Conservation (phyloP, 2,797 vertebrate species). For the Brachymystax lenok region DNA sequence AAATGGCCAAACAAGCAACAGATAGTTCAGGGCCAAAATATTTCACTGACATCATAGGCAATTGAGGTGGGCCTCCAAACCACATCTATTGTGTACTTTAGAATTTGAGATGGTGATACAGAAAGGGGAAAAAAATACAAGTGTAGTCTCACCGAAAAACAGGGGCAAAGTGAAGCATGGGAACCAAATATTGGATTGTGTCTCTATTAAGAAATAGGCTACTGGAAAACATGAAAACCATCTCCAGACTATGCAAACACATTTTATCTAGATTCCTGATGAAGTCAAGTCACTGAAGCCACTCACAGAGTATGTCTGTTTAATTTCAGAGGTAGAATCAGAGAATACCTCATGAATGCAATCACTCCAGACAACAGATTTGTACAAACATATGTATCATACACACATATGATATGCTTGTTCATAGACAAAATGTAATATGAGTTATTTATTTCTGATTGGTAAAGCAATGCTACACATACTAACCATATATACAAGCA, state of each 20-base stretch:
- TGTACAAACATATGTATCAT: not conserved
- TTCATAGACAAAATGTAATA: not conserved
- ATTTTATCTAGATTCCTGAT: not conserved
- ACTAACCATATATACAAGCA: slow-evolving; percentile 2
- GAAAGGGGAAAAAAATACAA: not conserved
- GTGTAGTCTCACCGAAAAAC: not conserved
- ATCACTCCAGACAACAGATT: not conserved
- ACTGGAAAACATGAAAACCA: not conserved
- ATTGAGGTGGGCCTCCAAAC: not conserved
- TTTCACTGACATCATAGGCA: slow-evolving; percentile 1
- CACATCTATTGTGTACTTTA: not conserved
- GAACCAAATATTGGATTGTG: not conserved
- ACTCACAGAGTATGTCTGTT: not conserved
- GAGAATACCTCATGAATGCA: not conserved
- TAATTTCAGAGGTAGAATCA: slow-evolving; percentile 1
- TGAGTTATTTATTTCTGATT: not conserved
- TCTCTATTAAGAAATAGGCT: not conserved
- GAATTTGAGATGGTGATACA: not conserved
- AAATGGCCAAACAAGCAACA: not conserved
- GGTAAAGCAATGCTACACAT: not conserved
- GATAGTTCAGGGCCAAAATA: not conserved
- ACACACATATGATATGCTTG: not conserved
- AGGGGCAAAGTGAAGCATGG: not conserved
- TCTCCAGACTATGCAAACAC: not conserved
- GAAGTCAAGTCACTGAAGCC: not conserved